Evolutionary conservation across 2,888 invertebrate species (phyloP).

Genomic region (Drosophila meridiana): DNA sequence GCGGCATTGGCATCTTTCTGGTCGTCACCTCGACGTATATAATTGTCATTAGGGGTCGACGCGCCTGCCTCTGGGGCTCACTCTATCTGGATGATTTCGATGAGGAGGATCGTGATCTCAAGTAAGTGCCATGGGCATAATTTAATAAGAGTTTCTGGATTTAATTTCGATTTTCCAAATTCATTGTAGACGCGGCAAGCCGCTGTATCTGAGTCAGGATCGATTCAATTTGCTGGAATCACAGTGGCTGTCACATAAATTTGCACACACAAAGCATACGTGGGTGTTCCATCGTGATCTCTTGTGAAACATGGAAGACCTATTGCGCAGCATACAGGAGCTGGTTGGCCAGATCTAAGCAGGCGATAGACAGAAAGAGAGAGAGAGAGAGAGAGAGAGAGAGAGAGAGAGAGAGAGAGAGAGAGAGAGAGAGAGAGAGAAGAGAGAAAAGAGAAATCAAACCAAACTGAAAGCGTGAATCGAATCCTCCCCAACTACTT

Average conservation of each 20-base stretch:
- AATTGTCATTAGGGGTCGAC: constrained; percentile 95
- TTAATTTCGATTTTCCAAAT: not conserved
- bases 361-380: not conserved
- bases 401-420: too few relatives aligned
- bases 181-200: constrained; percentile 95
- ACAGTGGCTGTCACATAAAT: constrained; percentile 98
- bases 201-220: constrained; percentile 95
- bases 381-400: not conserved
- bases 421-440: too few relatives aligned
- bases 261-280: constrained; percentile 97
- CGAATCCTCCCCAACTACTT: not conserved
- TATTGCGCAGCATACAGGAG: constrained; percentile 83
- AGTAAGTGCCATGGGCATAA: constrained; percentile 86
- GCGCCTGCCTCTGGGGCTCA: constrained; percentile 98
- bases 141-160: not conserved
- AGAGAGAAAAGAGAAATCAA: not conserved
- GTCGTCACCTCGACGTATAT: constrained; percentile 98
- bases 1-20: constrained; percentile 97
- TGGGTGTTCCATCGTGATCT: constrained; percentile 97
- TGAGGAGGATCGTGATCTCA: constrained; percentile 99
- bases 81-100: constrained; percentile 98
- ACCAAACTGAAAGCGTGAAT: not conserved
- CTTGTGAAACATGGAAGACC: constrained; percentile 84
- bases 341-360: constrained; percentile 82
- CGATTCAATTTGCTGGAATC: constrained; percentile 96